phyloP scores from a whole-genome alignment of 2,888 invertebrate species.

The Cetonia aurata region DNA sequence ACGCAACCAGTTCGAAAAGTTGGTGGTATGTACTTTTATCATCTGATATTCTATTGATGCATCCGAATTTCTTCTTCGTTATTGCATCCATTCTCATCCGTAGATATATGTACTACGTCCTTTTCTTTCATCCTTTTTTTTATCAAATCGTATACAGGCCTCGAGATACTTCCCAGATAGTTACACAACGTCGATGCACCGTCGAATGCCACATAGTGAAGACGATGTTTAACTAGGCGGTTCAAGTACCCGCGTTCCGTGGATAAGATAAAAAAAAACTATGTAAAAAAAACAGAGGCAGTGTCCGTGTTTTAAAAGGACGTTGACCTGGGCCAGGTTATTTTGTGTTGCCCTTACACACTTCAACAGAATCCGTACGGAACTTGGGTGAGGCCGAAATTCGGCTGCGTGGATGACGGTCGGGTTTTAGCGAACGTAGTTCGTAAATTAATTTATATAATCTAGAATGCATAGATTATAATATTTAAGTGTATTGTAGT shows the following conservation, averaged over 20 bases:
- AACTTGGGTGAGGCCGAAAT: constrained; percentile 49
- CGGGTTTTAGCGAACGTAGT: no score
- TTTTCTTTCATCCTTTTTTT: constrained; percentile 19
- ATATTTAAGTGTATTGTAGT: no score
- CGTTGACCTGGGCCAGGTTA: constrained; percentile 59
- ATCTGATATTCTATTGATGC: no score
- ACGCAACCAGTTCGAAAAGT: constrained; percentile 34
- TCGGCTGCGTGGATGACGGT: no score
- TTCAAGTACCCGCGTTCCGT: constrained; percentile 54
- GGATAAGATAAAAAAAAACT: constrained; percentile 56
- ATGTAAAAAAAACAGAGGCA: constrained; percentile 57
- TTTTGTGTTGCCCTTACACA: constrained; percentile 58
- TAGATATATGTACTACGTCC: no score
- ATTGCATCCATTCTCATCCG: constrained; percentile 10
- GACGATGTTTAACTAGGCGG: constrained; percentile 49
- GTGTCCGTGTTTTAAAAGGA: constrained; percentile 57
- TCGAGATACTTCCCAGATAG: no score
- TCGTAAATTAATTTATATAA: no score
- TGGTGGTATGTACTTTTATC: no score
- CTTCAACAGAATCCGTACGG: constrained; percentile 51
- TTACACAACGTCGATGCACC: constrained; percentile 6
- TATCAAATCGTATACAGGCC: constrained; percentile 24
- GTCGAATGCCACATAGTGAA: constrained; percentile 29
- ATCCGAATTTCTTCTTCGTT: constrained; percentile 5
- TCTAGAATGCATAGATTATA: no score